These are phyloP conservation scores for Sakesphorus luctuosus DNA, from an alignment of 2,113 vertebrate genomes.

Conservation along the genomic window DNA sequence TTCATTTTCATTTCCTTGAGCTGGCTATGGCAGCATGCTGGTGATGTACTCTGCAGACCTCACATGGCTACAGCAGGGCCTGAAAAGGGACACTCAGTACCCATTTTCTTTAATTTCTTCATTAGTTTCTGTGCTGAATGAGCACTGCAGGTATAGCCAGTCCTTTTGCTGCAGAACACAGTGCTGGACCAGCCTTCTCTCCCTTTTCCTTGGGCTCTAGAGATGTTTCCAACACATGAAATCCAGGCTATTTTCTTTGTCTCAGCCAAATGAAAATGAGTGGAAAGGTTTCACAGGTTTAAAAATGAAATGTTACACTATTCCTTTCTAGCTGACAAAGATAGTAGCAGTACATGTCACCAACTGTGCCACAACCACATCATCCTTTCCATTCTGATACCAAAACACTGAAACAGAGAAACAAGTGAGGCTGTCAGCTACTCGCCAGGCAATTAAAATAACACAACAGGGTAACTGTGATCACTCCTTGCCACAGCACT, in stretches of 20 bases:
- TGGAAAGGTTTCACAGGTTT: constrained; percentile 35
- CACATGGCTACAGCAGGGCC: not conserved
- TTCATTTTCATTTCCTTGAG: not conserved
- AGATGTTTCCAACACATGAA: not conserved
- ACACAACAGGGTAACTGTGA: constrained; percentile 32
- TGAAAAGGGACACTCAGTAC: not conserved
- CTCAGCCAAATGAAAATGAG: not conserved
- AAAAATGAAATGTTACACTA: not conserved
- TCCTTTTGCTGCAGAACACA: not conserved
- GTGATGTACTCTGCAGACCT: not conserved
- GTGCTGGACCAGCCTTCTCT: not conserved
- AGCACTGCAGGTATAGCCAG: not conserved
- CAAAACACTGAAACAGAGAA: not conserved
- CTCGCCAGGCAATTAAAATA: constrained; percentile 38
- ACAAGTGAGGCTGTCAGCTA: not conserved
- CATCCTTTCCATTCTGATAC: not conserved
- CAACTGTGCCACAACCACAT: constrained; percentile 10
- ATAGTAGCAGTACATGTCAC: constrained; percentile 17
- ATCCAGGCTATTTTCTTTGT: constrained; percentile 8
- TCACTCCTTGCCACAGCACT: not conserved
- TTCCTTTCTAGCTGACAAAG: constrained; percentile 6
- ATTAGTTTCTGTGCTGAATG: not conserved
- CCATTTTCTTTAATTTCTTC: not conserved
- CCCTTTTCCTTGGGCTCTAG: not conserved
- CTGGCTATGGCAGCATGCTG: not conserved